phyloP scores from a whole-genome alignment of 2,888 invertebrate genomes.

The Drosophila stalkeri region DNA sequence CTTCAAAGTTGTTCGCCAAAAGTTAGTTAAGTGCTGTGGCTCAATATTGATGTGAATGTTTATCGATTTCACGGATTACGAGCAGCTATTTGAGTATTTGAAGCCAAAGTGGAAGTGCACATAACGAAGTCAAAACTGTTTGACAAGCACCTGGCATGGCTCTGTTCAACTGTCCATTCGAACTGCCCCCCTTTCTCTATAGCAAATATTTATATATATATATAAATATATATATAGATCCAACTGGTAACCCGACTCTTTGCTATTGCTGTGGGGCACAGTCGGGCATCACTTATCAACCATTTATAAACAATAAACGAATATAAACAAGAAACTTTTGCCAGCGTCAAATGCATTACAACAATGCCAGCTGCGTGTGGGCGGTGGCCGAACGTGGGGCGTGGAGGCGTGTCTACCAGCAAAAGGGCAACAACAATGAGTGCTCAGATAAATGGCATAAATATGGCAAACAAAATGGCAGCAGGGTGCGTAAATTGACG shows the following conservation, averaged over 20 bases:
- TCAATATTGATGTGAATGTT: constrained; percentile 43
- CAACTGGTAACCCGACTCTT: constrained; percentile 6
- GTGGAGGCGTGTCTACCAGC: neutral
- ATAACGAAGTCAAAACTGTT: constrained; percentile 47
- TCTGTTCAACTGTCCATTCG: neutral
- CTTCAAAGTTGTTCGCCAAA: constrained; percentile 31
- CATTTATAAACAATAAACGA: constrained; percentile 80
- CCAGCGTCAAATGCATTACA: constrained; percentile 72
- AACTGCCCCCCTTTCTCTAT: neutral
- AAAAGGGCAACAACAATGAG: constrained; percentile 18
- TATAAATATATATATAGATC: neutral
- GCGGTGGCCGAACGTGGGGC: neutral
- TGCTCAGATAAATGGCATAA: constrained; percentile 73
- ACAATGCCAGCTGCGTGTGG: constrained; percentile 37
- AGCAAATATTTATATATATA: neutral
- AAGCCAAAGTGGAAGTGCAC: constrained; percentile 20
- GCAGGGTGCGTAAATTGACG: constrained; percentile 69
- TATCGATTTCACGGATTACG: constrained; percentile 50
- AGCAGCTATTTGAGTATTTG: constrained; percentile 28
- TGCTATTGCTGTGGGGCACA: constrained; percentile 28
- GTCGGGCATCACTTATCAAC: constrained; percentile 70
- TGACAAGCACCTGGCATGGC: constrained; percentile 55
- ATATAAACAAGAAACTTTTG: constrained; percentile 78
- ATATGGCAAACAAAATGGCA: constrained; percentile 73
- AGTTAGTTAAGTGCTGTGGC: constrained; percentile 37